These are phyloP conservation scores for Achatina immaculata DNA, from an alignment of 1,140 invertebrate genomes.

Conservation along the genomic window DNA sequence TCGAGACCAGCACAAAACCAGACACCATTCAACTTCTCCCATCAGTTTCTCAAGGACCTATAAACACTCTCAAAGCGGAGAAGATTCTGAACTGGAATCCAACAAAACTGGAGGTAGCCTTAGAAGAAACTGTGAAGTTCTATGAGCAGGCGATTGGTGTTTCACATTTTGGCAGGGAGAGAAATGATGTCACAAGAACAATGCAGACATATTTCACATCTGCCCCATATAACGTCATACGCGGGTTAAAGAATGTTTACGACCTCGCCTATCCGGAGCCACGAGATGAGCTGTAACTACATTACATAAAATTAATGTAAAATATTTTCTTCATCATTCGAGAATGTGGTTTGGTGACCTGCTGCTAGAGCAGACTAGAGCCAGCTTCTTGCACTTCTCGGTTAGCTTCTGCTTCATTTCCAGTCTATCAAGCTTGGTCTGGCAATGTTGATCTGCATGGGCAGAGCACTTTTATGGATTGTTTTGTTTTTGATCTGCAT, in stretches of 20 bases:
- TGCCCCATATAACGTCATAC: slow-evolving; percentile 46
- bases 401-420: too few species aligned
- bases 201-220: slow-evolving; percentile 55
- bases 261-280: slow-evolving; percentile 40
- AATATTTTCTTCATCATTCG: too few species aligned
- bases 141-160: slow-evolving; percentile 65
- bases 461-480: too few species aligned
- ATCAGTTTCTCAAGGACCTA: slow-evolving; percentile 70
- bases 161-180: slow-evolving; percentile 41
- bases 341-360: too few species aligned
- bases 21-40: slow-evolving; percentile 69
- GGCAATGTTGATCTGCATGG: too few species aligned
- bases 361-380: too few species aligned
- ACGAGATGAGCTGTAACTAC: slow-evolving; percentile 54
- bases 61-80: slow-evolving; percentile 69
- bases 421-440: too few species aligned
- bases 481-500: too few species aligned
- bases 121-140: slow-evolving; percentile 69
- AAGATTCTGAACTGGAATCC: slow-evolving; percentile 67
- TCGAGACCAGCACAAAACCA: slow-evolving; percentile 51
- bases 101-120: slow-evolving; percentile 61
- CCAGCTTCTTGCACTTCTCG: too few species aligned
- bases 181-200: slow-evolving; percentile 55
- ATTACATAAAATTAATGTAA: too few species aligned
- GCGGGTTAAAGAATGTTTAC: slow-evolving; percentile 52